These are phyloP conservation scores for Syrrhaptes paradoxus DNA, from an alignment of 2,113 vertebrate genomes.

Conservation along the genomic window DNA sequence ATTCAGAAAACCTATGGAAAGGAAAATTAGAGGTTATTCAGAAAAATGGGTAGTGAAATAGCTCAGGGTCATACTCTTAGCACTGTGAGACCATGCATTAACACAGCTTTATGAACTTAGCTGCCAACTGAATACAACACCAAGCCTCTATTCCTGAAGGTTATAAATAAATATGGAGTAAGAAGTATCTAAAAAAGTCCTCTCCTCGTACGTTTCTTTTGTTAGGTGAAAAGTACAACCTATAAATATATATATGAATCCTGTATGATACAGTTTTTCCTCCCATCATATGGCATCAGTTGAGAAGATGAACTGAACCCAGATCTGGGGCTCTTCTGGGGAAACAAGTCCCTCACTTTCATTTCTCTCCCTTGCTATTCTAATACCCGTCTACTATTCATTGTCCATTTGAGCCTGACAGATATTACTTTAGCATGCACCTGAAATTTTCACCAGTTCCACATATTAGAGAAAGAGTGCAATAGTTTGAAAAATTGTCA, in stretches of 20 bases:
- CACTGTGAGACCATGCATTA: neutral
- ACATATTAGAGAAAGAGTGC: neutral
- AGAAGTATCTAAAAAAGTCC: neutral
- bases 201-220: neutral
- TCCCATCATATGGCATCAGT: neutral
- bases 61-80: neutral
- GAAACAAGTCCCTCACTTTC: neutral
- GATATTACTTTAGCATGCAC: neutral
- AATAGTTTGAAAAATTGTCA: neutral
- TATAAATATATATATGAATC: neutral
- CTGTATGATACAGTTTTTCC: neutral
- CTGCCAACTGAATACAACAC: neutral
- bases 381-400: neutral
- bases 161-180: neutral
- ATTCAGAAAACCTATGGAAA: neutral
- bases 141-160: neutral
- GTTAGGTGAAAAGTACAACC: neutral
- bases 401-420: neutral
- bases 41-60: neutral
- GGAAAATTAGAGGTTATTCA: neutral
- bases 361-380: neutral
- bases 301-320: neutral
- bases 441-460: neutral
- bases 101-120: neutral
- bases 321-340: neutral